Percentiles rank a stretch among this genome's conserved stretches.
Conservation (phyloP, 2,113 vertebrate genomes). For the Saimiri boliviensis region DNA sequence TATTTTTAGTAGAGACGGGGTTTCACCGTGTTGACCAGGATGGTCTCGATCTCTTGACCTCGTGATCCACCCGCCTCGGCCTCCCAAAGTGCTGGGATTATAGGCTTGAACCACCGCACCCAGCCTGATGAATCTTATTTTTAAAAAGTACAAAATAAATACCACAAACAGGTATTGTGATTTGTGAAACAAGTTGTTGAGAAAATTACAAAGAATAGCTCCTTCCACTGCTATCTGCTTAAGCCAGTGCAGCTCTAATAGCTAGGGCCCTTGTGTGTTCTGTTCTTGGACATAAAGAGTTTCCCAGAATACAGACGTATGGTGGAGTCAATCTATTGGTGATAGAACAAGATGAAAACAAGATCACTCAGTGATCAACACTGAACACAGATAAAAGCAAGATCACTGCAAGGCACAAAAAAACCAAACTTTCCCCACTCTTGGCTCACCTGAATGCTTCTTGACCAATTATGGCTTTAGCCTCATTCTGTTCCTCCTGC, state of each 20-base stretch:
- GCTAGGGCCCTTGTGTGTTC: background rate
- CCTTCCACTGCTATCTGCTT: background rate
- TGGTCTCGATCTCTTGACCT: no score
- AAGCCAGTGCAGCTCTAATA: background rate
- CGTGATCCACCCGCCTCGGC: no score
- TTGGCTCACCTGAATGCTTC: background rate
- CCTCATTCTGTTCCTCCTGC: background rate
- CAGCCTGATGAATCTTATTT: background rate
- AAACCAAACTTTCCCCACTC: background rate
- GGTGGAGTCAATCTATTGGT: background rate
- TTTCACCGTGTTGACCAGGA: no score
- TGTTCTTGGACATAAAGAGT: background rate
- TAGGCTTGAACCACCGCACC: no score
- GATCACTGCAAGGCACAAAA: background rate
- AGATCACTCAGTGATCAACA: background rate
- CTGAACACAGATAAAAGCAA: background rate
- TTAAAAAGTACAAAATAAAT: slow-evolving; percentile 52
- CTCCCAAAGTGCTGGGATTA: no score
- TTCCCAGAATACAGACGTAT: background rate
- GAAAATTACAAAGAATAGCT: background rate
- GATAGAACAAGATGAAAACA: background rate
- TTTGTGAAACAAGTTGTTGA: background rate
- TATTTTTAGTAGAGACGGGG: no score
- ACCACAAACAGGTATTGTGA: background rate
- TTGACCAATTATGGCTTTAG: rapidly evolving